Conservation (phyloP, 1,140 invertebrate genomes). For the Phthorimaea operculella region DNA sequence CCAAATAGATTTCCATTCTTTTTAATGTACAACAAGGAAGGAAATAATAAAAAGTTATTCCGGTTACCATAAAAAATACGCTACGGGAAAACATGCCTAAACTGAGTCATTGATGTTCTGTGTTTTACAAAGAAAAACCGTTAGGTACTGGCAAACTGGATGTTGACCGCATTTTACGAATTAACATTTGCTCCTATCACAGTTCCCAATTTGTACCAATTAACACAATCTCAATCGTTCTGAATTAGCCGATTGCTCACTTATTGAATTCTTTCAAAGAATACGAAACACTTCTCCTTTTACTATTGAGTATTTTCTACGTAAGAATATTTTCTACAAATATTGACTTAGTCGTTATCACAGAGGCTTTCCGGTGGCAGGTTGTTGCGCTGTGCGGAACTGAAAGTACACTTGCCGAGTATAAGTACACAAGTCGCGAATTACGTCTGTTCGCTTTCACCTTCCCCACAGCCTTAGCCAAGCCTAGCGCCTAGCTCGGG, state of each 20-base stretch:
- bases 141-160: slow-evolving; percentile 18
- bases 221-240: too few species aligned
- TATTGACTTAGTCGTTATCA: slow-evolving; percentile 29
- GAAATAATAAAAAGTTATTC: too few species aligned
- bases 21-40: too few species aligned
- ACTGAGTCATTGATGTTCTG: too few species aligned
- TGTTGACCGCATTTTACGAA: slow-evolving; percentile 46
- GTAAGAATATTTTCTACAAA: slow-evolving; percentile 23
- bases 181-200: slow-evolving; percentile 34
- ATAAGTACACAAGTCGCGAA: slow-evolving; percentile 16
- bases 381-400: slow-evolving; percentile 8
- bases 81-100: too few species aligned
- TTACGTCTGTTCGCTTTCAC: slow-evolving; percentile 25
- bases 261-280: too few species aligned
- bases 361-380: neutral
- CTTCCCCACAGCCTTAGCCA: slow-evolving; percentile 13
- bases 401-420: slow-evolving; percentile 19
- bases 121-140: too few species aligned
- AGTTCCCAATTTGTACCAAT: neutral
- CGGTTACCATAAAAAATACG: too few species aligned
- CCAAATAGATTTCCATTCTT: too few species aligned
- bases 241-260: too few species aligned
- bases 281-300: too few species aligned
- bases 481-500: slow-evolving; percentile 9
- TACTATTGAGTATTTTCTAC: too few species aligned